phyloP scores from a whole-genome alignment of 1,140 invertebrate species.

The Lordiphosa stackelbergi region DNA sequence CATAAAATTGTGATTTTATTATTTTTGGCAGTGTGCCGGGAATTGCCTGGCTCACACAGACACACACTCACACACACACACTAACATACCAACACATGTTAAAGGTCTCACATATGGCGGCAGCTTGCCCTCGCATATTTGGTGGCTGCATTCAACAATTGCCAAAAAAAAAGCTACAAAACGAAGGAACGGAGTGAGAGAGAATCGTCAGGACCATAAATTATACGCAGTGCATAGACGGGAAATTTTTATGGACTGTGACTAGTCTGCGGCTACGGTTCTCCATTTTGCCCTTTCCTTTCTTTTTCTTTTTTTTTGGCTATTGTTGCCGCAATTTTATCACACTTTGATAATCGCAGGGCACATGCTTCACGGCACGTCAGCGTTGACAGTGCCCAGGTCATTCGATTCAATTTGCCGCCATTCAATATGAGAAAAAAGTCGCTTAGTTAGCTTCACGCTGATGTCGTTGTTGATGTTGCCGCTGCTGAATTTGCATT shows the following conservation, averaged over 20 bases:
- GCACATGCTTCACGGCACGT: constrained; percentile 63
- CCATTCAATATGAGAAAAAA: constrained; percentile 57
- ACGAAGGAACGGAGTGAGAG: constrained; percentile 17
- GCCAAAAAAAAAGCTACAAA: constrained; percentile 35
- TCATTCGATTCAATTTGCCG: constrained; percentile 63
- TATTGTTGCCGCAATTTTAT: constrained; percentile 64
- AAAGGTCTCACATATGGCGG: constrained; percentile 52
- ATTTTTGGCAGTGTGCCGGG: constrained; percentile 65
- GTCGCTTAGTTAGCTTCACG: constrained; percentile 58
- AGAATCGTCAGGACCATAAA: constrained; percentile 41
- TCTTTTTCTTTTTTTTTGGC: constrained; percentile 14
- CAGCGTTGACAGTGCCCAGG: constrained; percentile 36
- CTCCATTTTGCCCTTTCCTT: constrained; percentile 1
- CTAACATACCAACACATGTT: constrained; percentile 4
- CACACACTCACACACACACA: constrained; percentile 11
- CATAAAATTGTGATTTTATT: constrained; percentile 72
- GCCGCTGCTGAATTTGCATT: constrained; percentile 37
- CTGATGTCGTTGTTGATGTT: constrained; percentile 1
- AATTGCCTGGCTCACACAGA: constrained; percentile 12
- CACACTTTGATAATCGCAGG: constrained; percentile 65
- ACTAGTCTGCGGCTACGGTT: constrained; percentile 28
- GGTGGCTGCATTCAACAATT: constrained; percentile 64
- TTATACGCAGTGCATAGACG: constrained; percentile 68
- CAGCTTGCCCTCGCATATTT: constrained; percentile 49
- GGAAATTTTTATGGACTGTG: constrained; percentile 62